Conservation (phyloP, 2,113 vertebrate species). For the Tautogolabrus adspersus region DNA sequence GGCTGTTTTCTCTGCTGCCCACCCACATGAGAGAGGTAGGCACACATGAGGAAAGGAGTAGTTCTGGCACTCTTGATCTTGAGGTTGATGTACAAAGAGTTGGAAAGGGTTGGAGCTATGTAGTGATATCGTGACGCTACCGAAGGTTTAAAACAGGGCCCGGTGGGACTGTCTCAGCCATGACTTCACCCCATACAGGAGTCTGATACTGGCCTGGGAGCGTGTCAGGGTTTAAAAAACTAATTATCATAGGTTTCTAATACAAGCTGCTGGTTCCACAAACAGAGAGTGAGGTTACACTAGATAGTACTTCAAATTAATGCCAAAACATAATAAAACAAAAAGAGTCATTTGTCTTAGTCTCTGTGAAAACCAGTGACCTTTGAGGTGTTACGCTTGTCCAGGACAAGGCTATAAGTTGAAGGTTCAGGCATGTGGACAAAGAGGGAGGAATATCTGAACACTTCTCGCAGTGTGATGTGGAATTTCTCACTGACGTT, state of each 20-base stretch:
- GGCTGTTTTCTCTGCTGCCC: conserved; percentile 91
- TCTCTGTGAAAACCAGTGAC: neutral
- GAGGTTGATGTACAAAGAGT: neutral
- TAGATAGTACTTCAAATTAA: conserved; percentile 11
- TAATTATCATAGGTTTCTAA: conserved; percentile 24
- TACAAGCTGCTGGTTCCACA: too few relatives aligned
- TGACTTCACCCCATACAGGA: conserved; percentile 24
- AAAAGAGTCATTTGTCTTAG: neutral
- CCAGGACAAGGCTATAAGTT: conserved; percentile 15
- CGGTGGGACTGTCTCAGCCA: conserved; percentile 11
- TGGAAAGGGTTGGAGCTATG: neutral
- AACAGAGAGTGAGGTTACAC: neutral
- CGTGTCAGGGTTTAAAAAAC: conserved; percentile 23
- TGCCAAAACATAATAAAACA: neutral
- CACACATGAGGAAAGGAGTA: neutral
- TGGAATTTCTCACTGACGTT: conserved; percentile 76
- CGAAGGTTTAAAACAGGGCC: conserved; percentile 10
- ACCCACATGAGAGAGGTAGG: conserved; percentile 93
- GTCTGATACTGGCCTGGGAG: conserved; percentile 19
- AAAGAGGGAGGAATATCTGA: conserved; percentile 43
- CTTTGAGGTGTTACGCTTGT: conserved; percentile 3
- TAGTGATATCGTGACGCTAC: conserved; percentile 5
- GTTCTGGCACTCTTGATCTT: neutral
- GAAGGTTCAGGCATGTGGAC: conserved; percentile 16
- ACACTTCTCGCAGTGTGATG: conserved; percentile 61